These are phyloP conservation scores for Charanyca ferruginea DNA, from an alignment of 2,888 invertebrate species.

Conservation along the genomic window DNA sequence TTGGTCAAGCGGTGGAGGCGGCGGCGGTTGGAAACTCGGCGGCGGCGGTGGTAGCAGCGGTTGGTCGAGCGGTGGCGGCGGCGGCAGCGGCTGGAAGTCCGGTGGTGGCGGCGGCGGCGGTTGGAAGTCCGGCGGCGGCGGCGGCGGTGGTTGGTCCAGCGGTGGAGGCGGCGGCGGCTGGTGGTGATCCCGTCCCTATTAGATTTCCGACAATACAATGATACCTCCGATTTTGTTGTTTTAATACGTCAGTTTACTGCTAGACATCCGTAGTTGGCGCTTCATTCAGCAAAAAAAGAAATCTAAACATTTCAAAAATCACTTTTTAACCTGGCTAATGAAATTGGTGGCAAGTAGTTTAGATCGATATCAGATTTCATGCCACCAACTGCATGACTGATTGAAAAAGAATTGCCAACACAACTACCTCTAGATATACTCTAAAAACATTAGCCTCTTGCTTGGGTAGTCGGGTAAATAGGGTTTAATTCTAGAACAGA, in stretches of 20 bases:
- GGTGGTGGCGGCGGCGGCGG: slow-evolving; percentile 71
- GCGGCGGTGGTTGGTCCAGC: slow-evolving; percentile 61
- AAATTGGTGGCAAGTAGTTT: no score
- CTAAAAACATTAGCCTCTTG: no score
- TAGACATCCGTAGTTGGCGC: background rate
- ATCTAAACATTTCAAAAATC: no score
- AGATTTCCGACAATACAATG: slow-evolving; percentile 78
- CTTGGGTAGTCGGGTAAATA: no score
- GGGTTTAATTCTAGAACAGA: no score
- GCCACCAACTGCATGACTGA: no score
- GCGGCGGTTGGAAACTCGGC: slow-evolving; percentile 57
- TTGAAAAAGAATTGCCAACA: no score
- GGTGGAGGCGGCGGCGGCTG: slow-evolving; percentile 73
- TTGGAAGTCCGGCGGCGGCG: slow-evolving; percentile 65
- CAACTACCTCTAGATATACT: no score
- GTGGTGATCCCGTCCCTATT: slow-evolving; percentile 77
- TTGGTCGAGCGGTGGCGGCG: slow-evolving; percentile 61
- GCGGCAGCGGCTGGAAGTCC: slow-evolving; percentile 73
- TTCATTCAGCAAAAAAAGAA: no score
- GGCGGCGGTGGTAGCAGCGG: slow-evolving; percentile 55
- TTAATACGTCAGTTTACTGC: slow-evolving; percentile 35
- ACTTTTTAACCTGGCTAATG: no score
- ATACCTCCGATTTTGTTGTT: slow-evolving; percentile 74
- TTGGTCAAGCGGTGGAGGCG: slow-evolving; percentile 68
- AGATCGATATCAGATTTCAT: no score